A percentile compares a stretch with the other conserved stretches of the same genome.
Conservation (phyloP, 2,888 invertebrate species). For the Drosophila neoperkinsi region DNA sequence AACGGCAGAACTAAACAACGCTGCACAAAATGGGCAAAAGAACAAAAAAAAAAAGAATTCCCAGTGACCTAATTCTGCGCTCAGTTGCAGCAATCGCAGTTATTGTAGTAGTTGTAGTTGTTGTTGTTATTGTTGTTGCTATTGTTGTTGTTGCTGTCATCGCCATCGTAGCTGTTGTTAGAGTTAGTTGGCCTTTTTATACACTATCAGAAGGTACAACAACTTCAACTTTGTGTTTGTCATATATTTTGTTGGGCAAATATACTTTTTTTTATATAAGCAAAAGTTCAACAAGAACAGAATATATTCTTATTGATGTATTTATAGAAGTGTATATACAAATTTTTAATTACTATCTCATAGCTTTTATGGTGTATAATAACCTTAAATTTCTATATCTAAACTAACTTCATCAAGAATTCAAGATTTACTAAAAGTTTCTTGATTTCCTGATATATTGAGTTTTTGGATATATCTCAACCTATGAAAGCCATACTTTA, state of each 20-base stretch:
- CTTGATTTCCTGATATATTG: neutral
- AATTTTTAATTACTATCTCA: neutral
- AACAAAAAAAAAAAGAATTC: conserved; percentile 69
- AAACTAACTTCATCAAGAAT: neutral
- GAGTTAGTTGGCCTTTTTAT: conserved; percentile 73
- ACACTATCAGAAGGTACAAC: conserved; percentile 15
- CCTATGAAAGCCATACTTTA: no score
- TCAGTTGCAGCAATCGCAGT: conserved; percentile 63
- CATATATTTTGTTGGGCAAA: neutral
- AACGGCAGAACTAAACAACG: conserved; percentile 44
- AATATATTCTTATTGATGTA: neutral
- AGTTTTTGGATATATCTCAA: neutral
- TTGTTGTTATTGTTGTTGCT: conserved; percentile 30
- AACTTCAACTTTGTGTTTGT: neutral
- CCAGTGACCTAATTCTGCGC: conserved; percentile 76
- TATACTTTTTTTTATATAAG: neutral
- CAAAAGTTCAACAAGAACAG: neutral
- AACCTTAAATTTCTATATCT: neutral
- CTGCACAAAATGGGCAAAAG: conserved; percentile 66
- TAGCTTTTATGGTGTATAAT: neutral
- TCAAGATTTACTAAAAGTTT: neutral
- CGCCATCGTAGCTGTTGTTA: conserved; percentile 63
- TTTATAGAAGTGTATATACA: neutral
- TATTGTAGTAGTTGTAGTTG: conserved; percentile 43
- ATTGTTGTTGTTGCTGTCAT: conserved; percentile 53